Evolutionary conservation across 2,797 vertebrate genomes (phyloP).

Genomic region (Characodon lateralis): DNA sequence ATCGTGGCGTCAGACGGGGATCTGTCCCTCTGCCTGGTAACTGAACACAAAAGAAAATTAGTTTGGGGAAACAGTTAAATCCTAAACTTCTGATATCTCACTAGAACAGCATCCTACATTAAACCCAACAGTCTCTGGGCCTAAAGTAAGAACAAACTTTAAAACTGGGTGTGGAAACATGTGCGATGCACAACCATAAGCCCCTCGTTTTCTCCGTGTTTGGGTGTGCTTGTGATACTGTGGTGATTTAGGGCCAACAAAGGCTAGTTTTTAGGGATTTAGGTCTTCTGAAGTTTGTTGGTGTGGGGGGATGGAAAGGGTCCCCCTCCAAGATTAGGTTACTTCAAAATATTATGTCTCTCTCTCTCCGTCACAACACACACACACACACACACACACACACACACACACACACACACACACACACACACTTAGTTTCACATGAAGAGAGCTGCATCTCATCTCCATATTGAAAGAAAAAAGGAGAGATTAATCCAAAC

Average conservation of each 20-base stretch:
- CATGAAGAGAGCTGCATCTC: constrained; percentile 33
- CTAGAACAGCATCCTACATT: constrained; percentile 1
- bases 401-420: constrained; percentile 2
- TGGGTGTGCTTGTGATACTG: constrained; percentile 42
- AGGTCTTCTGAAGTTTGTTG: constrained; percentile 38
- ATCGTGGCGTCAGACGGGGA: constrained; percentile 81
- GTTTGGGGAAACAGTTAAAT: not conserved
- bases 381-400: too few relatives aligned
- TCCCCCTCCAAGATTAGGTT: constrained; percentile 64
- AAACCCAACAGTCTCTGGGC: not conserved
- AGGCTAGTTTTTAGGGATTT: constrained; percentile 63
- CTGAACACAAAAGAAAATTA: constrained; percentile 72
- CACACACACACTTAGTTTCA: constrained; percentile 16
- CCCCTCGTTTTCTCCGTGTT: not conserved
- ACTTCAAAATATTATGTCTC: constrained; percentile 65
- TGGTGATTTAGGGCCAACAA: constrained; percentile 54
- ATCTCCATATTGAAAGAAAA: constrained; percentile 54
- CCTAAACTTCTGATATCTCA: constrained; percentile 5
- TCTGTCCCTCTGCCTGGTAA: constrained; percentile 86
- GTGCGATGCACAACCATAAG: not conserved
- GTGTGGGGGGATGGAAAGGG: constrained; percentile 8
- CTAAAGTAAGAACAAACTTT: not conserved
- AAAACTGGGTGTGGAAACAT: constrained; percentile 6
- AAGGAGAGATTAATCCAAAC: constrained; percentile 55
- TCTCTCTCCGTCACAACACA: too few relatives aligned